Evolutionary conservation across 2,113 vertebrate genomes (phyloP).

Genomic region (Acanthisitta chloris): DNA sequence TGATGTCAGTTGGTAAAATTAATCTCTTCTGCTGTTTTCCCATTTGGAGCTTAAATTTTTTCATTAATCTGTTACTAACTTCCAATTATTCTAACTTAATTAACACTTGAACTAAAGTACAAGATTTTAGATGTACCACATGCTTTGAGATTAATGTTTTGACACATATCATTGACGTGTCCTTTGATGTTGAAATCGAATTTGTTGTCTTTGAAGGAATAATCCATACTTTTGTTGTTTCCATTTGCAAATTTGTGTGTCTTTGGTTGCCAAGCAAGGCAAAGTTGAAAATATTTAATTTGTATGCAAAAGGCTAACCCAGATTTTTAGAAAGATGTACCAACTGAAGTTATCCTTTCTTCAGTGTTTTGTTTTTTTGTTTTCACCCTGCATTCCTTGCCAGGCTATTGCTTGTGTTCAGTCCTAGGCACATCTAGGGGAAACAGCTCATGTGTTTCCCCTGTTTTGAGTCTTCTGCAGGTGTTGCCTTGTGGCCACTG

Average conservation of each 20-base stretch:
- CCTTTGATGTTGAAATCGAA: slow-evolving; percentile 8
- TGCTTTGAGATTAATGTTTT: neutral
- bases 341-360: neutral
- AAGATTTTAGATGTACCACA: neutral
- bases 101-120: slow-evolving; percentile 14
- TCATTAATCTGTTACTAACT: slow-evolving; percentile 10
- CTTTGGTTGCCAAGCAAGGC: neutral
- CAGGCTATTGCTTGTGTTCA: neutral
- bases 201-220: neutral
- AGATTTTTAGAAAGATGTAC: neutral
- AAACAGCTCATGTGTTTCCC: neutral
- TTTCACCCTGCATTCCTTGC: neutral
- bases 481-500: neutral
- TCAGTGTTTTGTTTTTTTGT: neutral
- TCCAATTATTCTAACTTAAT: slow-evolving; percentile 31
- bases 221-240: neutral
- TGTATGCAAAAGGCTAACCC: neutral
- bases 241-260: neutral
- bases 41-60: neutral
- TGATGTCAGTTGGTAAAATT: neutral
- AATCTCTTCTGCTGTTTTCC: neutral
- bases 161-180: neutral
- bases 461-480: neutral
- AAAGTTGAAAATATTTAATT: neutral
- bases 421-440: neutral